Evolutionary conservation across 2,888 invertebrate genomes (phyloP).

Genomic region (Dioctria rufipes): DNA sequence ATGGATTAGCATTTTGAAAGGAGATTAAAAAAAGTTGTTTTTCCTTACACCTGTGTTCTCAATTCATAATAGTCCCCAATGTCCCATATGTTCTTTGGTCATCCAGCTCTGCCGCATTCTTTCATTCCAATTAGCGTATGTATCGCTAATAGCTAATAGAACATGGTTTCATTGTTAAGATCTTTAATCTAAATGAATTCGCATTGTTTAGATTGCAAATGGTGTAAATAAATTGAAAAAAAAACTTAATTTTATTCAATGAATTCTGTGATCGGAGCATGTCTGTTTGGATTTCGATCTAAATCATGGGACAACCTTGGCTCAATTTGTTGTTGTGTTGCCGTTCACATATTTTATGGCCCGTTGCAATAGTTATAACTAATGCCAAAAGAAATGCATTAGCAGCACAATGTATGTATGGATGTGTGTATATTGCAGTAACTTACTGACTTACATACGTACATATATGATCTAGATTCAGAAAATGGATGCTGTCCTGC

Average conservation of each 20-base stretch:
- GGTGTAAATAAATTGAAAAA: background rate
- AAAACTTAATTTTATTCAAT: slow-evolving; percentile 42
- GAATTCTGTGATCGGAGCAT: background rate
- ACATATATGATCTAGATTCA: background rate
- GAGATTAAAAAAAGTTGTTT: background rate
- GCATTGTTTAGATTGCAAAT: slow-evolving; percentile 23
- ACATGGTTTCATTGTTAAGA: slow-evolving; percentile 36
- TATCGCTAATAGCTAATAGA: slow-evolving; percentile 20
- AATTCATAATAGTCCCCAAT: background rate
- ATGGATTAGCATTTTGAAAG: background rate
- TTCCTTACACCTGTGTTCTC: background rate
- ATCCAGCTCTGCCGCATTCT: slow-evolving; percentile 2
- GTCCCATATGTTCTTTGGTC: background rate
- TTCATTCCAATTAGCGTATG: slow-evolving; percentile 16
- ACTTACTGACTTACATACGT: background rate
- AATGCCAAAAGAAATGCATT: background rate
- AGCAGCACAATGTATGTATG: no score
- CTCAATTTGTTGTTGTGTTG: background rate
- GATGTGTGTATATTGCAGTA: background rate
- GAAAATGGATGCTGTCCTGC: slow-evolving; percentile 20
- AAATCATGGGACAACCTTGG: slow-evolving; percentile 26
- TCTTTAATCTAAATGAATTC: slow-evolving; percentile 28
- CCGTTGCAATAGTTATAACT: background rate
- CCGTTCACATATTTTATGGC: background rate
- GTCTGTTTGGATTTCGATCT: slow-evolving; percentile 15